Evolutionary conservation across 2,888 invertebrate species (phyloP).

Genomic region (Yponomeuta plumbellus): DNA sequence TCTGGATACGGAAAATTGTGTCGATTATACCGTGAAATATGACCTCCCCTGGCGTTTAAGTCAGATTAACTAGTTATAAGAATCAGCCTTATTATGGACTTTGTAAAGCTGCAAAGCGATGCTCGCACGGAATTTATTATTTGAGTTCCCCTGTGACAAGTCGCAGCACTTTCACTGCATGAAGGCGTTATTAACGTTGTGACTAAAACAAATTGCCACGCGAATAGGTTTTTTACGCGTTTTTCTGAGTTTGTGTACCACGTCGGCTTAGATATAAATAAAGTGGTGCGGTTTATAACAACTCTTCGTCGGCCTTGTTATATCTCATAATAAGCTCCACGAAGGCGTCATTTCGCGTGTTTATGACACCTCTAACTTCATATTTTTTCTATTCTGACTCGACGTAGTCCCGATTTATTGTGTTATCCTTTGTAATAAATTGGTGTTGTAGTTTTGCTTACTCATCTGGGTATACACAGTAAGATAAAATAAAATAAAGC

Average conservation of each 20-base stretch:
- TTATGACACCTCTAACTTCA: neutral
- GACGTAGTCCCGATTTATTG: neutral
- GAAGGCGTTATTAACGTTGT: slow-evolving; percentile 7
- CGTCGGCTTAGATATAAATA: neutral
- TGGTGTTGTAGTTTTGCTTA: neutral
- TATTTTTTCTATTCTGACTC: neutral
- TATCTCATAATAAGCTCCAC: neutral
- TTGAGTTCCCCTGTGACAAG: slow-evolving; percentile 12
- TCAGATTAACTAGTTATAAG: slow-evolving; percentile 40
- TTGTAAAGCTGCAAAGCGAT: slow-evolving; percentile 1
- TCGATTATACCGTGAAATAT: slow-evolving; percentile 60
- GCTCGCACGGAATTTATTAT: slow-evolving; percentile 14
- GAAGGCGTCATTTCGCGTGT: neutral
- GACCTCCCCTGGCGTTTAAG: slow-evolving; percentile 49
- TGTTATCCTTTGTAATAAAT: neutral
- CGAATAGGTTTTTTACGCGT: slow-evolving; percentile 1
- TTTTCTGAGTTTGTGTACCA: neutral
- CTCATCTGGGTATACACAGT: neutral
- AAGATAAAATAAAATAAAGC: neutral
- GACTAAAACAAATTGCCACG: slow-evolving; percentile 8
- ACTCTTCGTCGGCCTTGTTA: neutral
- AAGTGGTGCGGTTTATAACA: slow-evolving; percentile 1
- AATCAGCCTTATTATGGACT: slow-evolving; percentile 28
- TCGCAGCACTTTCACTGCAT: neutral
- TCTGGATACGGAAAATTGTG: slow-evolving; percentile 48